Base-by-base conservation (phyloP, 1,140 invertebrate species). In the Episyrphus balteatus region DNA sequence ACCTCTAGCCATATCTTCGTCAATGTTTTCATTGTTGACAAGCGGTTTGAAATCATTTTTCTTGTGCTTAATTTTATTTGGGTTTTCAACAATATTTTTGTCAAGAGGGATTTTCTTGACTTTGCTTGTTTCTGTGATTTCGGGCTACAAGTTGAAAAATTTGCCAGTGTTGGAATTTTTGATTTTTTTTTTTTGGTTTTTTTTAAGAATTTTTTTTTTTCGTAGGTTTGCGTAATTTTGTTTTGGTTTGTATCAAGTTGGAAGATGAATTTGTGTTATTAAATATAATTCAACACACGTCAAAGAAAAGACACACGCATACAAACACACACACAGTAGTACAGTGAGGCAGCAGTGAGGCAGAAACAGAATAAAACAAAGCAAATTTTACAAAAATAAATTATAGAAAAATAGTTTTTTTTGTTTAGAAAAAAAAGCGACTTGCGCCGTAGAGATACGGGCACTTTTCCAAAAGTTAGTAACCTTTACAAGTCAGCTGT, bases 1-100 rank as follows among this genome's bases (percentile, higher is more conserved):
- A 40, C 61, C 59, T 48, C 62, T 57, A 38, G 60, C 51, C 40
- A 66, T 63, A 45, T 62, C 62, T 50, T 64, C 58, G 36, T 64
- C 54, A 30, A 62, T 52, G 30, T 47, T 56, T 17, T 31, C 17
- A 9, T 42, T 41, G 3, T 26, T 26, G 21, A 26, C 21, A n/a
- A 43, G 13, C 10, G 42, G 42, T 43, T 32, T 43, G 9, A 43
- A 32, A 14, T 43, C 42, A 17, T 43, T 43, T 32, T 43, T 43
- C 31, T 43, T 43, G 17, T 43, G 21, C 26, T 43, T 43, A 3
- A 36, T 36, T 26, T 30, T 43, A 43, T 43, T 21, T 18, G 42
- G 2, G 8, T 26, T 26, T 32, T 43, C 42, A 18, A 38, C 18
- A n/a, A 31, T 15, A 39, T 17, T 38, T n/a, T 13, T 14, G 21